phyloP scores from a whole-genome alignment of 1,140 invertebrate genomes.

The Danaus melanippus region DNA sequence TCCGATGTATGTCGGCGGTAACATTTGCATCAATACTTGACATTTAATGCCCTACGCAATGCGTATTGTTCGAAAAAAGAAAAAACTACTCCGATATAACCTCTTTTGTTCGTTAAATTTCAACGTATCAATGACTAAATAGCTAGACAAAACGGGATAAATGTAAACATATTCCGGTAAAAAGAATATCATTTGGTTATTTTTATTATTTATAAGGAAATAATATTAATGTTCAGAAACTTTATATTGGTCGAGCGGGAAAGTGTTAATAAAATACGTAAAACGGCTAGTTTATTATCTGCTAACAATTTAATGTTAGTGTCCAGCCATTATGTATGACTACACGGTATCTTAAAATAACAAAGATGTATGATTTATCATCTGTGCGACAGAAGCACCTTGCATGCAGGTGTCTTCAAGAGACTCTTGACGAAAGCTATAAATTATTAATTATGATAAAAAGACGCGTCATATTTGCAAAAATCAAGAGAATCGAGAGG shows the following conservation, averaged over 20 bases:
- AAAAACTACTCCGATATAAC: no score
- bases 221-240: no score
- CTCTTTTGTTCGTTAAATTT: no score
- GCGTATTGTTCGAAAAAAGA: slow-evolving; percentile 2
- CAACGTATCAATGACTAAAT: no score
- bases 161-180: no score
- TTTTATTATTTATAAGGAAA: no score
- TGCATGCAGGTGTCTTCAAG: slow-evolving; percentile 55
- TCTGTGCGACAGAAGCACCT: slow-evolving; percentile 58
- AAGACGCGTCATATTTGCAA: slow-evolving; percentile 48
- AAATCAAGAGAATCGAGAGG: slow-evolving; percentile 51
- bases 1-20: slow-evolving; percentile 36
- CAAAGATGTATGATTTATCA: slow-evolving; percentile 46
- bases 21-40: slow-evolving; percentile 44
- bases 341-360: slow-evolving; percentile 16
- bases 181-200: no score
- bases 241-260: no score
- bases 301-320: slow-evolving; percentile 9
- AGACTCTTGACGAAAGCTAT: slow-evolving; percentile 55
- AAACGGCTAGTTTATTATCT: neutral
- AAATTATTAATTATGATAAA: slow-evolving; percentile 71
- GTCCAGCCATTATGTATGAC: slow-evolving; percentile 15
- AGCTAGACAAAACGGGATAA: no score
- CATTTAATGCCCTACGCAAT: slow-evolving; percentile 23
- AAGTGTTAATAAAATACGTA: no score